Evolutionary conservation across 2,888 invertebrate genomes (phyloP).

Genomic region (Drosophila aldrichi): DNA sequence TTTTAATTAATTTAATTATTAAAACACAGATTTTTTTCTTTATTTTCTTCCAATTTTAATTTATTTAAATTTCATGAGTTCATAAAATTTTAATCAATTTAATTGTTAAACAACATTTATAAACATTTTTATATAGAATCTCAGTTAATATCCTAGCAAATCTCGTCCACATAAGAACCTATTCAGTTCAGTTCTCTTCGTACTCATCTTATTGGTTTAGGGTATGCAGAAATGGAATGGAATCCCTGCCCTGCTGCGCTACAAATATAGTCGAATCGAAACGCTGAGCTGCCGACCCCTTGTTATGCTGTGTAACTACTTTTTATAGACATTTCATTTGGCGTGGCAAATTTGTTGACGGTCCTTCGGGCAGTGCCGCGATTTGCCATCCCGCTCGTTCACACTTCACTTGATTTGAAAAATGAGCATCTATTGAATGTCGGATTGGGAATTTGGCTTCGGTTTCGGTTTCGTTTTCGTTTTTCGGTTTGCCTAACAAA

Average conservation of each 20-base stretch:
- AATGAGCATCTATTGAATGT: constrained; percentile 76
- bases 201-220: not conserved
- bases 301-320: constrained; percentile 56
- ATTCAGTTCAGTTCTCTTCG: not conserved
- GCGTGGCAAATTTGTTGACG: constrained; percentile 70
- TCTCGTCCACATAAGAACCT: not conserved
- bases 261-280: not conserved
- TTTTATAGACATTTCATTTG: constrained; percentile 71
- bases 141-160: not conserved
- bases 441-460: constrained; percentile 48
- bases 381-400: constrained; percentile 58
- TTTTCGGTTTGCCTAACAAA: constrained; percentile 46
- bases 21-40: too few species aligned
- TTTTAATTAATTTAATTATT: too few species aligned
- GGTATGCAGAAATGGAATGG: not conserved
- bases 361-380: constrained; percentile 42
- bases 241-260: not conserved
- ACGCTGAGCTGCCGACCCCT: constrained; percentile 19
- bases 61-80: not conserved
- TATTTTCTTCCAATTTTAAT: too few species aligned
- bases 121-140: not conserved
- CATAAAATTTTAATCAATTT: not conserved
- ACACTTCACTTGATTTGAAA: constrained; percentile 80
- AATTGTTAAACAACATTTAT: too few species aligned
- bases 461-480: constrained; percentile 6